Base-by-base conservation (phyloP, 2,888 invertebrate species). In the Hirtodrosophila confusa region DNA sequence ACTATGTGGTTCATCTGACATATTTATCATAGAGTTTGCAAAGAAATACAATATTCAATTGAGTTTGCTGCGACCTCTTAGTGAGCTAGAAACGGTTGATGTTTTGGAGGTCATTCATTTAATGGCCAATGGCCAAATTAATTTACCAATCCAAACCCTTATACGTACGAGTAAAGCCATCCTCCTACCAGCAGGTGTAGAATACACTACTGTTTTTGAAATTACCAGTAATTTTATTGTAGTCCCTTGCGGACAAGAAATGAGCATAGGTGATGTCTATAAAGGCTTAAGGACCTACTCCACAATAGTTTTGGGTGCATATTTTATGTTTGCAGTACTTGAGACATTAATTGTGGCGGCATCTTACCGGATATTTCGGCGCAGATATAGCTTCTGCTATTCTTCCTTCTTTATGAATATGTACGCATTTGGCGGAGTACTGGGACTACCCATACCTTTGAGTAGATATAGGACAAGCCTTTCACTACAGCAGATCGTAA, bases 241-340 rank as follows among this genome's bases (percentile, higher is more conserved):
- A 1, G 58, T 70, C 3, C 78, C 77, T 1, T 78, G 77, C 35
- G 66, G 69, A 3, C 23, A 35, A 9, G 4, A 56, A 7, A 37
- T 54, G 9, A 27, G 12, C 1, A 12, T 72, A 1, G 53, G 27
- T 0, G 69, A 71, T 9, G 41, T 67, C 9, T 72, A 43, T n/a
- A 37, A 9, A 5, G 4, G 37, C 1, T 9, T 67, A 0, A 39
- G 29, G 4, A 5, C 4, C 1, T 56, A 60, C 23, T 35, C 54
- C 0, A 9, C 45, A 5, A 36, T 55, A 10, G 9, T 68, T 7
- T 24, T 77, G 0, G 64, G 24, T 1, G 45, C 60, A 0, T 77
- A 77, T 4, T 4, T 65, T 0, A 12, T 50, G 0, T 68, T 77
- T 8, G 41, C 68, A 0, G 3, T 50, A 4, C 12, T 64, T 1